These are phyloP conservation scores for Oreochromis aureus DNA, from an alignment of 2,113 vertebrate species.

Conservation along the genomic window DNA sequence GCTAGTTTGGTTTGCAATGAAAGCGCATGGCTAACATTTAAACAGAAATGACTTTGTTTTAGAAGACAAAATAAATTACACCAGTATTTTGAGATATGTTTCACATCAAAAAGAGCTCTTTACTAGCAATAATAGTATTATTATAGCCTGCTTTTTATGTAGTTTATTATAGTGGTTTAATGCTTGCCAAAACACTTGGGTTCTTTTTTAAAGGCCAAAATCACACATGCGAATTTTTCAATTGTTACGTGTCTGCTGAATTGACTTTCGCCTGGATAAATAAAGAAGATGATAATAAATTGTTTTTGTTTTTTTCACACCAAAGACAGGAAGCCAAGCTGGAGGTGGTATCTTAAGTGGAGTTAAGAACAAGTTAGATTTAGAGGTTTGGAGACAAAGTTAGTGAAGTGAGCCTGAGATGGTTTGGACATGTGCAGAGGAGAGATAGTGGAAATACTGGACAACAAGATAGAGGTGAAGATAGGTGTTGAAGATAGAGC, in stretches of 20 bases:
- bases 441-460: not conserved
- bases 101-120: rapidly evolving
- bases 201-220: rapidly evolving
- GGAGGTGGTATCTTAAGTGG: not conserved
- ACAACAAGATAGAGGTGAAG: not conserved
- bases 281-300: not conserved
- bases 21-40: rapidly evolving
- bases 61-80: rapidly evolving
- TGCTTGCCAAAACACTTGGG: not conserved
- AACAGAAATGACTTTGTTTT: not conserved
- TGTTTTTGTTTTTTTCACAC: not conserved
- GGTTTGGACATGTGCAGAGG: not conserved
- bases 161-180: not conserved
- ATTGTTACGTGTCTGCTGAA: rapidly evolving
- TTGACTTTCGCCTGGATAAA: not conserved
- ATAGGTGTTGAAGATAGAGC: not conserved
- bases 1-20: not conserved
- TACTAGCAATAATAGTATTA: not conserved
- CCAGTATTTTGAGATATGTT: not conserved
- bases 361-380: not conserved
- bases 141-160: not conserved
- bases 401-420: not conserved
- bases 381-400: not conserved
- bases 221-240: not conserved
- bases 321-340: not conserved